Base-by-base conservation (phyloP, 64 coral and sea anemone genomes). In the Pocillopora verrucosa region DNA sequence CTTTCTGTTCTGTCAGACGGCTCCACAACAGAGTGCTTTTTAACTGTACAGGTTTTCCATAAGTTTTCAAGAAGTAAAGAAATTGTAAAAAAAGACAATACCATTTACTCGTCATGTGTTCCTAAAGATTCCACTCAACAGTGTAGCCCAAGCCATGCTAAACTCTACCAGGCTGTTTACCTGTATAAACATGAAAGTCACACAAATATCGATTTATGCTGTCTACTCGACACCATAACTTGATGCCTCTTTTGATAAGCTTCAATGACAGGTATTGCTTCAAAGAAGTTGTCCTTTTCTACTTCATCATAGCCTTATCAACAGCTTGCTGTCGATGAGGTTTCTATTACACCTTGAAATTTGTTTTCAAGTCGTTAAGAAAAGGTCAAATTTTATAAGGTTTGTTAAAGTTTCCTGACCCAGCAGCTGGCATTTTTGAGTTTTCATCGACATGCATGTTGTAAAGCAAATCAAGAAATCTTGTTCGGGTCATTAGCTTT, bases 191-290 rank as follows among this genome's bases (percentile, higher is more conserved):
- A 24, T 91, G 41, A 63, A 84, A 91, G 68, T 84, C 56, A 75
- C 89, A 74, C 56, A 91, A 79, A 35, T 90, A 83, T 51, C 89
- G 78, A 59, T 5, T 61, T 26, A 26, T 15, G 37, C 79, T 82
- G 73, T 91, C 69, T 76, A 62, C 89, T 60, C 89, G 65, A 91
- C 89, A 84, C 89, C 89, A 91, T 72, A 91, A 60, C 76, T 84
- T 90, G 65, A 90, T 90, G 12, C 89, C 89, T 34, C 89, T 17
- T 83, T 83, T 90, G 35, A 90, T 90, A 0, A 63, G 89, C 19
- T 90, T 90, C 79, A 83, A 76, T 60, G 79, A 80, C 89, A 91
- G 62, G 81, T 91, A 84, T 57, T 91, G 79, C 72, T 82, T 90
- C 60, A 90, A 34, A 22, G 89, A 81, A 15, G 89, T 82, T 20